A percentile compares a stretch with the other conserved stretches of the same genome.
Evolutionary conservation across 2,113 vertebrate species (phyloP).

Genomic region (Prolemur simus): DNA sequence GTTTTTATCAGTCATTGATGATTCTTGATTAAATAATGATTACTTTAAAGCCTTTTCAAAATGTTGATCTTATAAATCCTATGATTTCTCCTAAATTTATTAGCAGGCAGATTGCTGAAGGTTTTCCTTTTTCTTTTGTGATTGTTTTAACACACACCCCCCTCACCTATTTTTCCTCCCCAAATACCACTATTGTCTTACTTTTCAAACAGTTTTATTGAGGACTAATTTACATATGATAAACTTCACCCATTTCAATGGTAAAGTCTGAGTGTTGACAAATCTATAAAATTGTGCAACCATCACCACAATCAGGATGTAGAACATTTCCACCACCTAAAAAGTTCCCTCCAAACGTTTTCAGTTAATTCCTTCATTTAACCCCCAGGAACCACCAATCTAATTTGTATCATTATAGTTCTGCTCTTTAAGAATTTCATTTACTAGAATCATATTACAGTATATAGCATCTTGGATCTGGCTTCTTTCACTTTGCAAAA

Average conservation of each 20-base stretch:
- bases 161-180: background rate
- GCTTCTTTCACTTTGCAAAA: constrained; percentile 43
- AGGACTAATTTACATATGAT: background rate
- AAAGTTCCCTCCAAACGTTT: background rate
- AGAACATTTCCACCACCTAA: background rate
- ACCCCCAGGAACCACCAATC: background rate
- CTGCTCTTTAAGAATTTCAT: constrained; percentile 48
- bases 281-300: background rate
- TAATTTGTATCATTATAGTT: constrained; percentile 44
- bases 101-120: background rate
- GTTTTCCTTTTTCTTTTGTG: background rate
- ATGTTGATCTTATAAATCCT: background rate
- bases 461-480: constrained; percentile 17
- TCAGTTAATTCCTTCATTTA: background rate
- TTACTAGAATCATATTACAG: constrained; percentile 52
- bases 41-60: constrained; percentile 9
- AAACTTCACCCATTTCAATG: background rate
- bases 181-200: background rate
- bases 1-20: background rate
- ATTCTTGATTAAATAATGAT: background rate
- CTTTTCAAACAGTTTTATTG: background rate
- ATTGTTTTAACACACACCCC: background rate
- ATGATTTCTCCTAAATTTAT: background rate
- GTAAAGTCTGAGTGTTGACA: background rate
- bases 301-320: background rate